Evolutionary conservation across 2,113 vertebrate genomes (phyloP).

Genomic region (Paratilapia polleni): DNA sequence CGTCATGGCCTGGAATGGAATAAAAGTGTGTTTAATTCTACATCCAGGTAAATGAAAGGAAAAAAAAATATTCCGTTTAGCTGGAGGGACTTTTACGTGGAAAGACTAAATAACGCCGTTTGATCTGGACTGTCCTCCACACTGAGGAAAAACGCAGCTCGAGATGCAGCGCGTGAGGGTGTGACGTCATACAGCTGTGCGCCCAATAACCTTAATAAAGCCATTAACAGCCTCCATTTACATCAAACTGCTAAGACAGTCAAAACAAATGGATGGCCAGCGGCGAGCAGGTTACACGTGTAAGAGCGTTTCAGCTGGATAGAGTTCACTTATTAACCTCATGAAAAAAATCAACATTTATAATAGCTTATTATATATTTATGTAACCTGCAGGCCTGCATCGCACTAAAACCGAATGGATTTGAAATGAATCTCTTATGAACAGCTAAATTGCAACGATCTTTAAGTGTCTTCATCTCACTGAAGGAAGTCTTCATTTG

Average conservation of each 20-base stretch:
- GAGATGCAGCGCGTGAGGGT: not conserved
- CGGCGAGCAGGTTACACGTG: constrained; percentile 1
- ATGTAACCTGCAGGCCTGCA: constrained; percentile 17
- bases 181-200: constrained; percentile 64
- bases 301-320: not conserved
- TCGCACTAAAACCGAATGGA: not conserved
- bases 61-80: constrained; percentile 16
- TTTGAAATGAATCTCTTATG: not conserved
- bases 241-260: not conserved
- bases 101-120: not conserved
- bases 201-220: constrained; percentile 36
- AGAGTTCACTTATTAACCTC: not conserved
- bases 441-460: not conserved
- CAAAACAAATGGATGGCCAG: constrained; percentile 20
- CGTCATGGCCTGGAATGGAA: not conserved
- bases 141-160: constrained; percentile 14
- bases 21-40: not conserved
- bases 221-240: constrained; percentile 9
- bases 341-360: constrained; percentile 12
- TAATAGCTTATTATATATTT: constrained; percentile 28
- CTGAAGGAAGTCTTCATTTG: not conserved
- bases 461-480: not conserved
- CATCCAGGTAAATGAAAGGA: constrained; percentile 5
- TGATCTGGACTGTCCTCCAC: constrained; percentile 46
- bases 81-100: constrained; percentile 1